A percentile compares a stretch with the other conserved stretches of the same genome.
These are phyloP conservation scores for Xenentodon cancila DNA, from an alignment of 2,797 vertebrate genomes.

Conservation along the genomic window DNA sequence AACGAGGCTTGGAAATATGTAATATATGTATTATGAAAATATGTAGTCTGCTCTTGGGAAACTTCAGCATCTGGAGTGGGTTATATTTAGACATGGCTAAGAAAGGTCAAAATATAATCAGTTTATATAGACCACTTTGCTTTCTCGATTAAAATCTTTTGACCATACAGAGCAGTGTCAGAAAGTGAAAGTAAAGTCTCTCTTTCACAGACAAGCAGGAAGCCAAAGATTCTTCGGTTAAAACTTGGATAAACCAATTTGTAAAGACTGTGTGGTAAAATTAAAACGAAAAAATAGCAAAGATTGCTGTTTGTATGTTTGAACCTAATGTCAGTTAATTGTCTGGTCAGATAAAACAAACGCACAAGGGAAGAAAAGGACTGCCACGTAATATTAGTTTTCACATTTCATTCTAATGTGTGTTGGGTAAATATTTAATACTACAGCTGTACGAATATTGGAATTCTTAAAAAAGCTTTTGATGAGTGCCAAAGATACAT, in stretches of 20 bases:
- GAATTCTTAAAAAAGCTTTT: too few species aligned
- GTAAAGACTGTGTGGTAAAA: too few species aligned
- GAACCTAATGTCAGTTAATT: too few species aligned
- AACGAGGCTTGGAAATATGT: background rate
- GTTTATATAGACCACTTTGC: background rate
- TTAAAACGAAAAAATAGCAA: too few species aligned
- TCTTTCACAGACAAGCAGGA: constrained; percentile 35
- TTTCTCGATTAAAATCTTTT: background rate
- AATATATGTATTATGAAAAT: background rate
- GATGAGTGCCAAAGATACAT: too few species aligned
- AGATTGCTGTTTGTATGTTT: too few species aligned
- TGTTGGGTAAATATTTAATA: too few species aligned
- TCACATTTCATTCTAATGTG: too few species aligned
- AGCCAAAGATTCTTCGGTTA: constrained; percentile 39
- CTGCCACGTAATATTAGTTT: too few species aligned
- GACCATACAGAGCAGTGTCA: background rate
- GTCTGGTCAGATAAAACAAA: too few species aligned
- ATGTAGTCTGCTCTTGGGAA: background rate
- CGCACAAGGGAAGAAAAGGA: too few species aligned
- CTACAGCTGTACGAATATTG: too few species aligned
- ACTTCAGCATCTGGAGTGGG: background rate
- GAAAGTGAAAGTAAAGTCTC: constrained; percentile 42
- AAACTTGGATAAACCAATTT: constrained; percentile 2
- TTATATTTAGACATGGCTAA: background rate
- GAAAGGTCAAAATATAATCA: background rate